These are phyloP conservation scores for Centropristis striata DNA, from an alignment of 2,113 vertebrate species.

Conservation along the genomic window DNA sequence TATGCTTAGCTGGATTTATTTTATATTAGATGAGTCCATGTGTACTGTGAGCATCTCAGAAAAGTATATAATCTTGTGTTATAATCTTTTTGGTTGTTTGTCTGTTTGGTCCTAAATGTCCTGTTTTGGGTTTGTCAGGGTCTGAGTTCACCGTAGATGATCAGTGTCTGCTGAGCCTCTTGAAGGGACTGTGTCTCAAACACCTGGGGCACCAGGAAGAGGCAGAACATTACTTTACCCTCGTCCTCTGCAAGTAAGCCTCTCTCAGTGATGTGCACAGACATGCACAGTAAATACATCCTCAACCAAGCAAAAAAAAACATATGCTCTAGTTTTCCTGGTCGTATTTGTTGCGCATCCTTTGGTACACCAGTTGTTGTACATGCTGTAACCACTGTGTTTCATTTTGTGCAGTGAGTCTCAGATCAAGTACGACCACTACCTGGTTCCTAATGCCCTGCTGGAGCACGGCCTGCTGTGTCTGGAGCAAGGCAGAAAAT, in stretches of 20 bases:
- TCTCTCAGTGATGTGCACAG: background rate
- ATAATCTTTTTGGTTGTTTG: background rate
- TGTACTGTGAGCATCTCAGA: background rate
- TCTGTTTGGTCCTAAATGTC: background rate
- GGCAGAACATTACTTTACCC: constrained; percentile 94
- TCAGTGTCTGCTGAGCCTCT: constrained; percentile 92
- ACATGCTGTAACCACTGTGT: constrained; percentile 22
- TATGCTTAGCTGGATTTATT: background rate
- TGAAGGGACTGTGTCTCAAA: constrained; percentile 96
- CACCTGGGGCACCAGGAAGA: constrained; percentile 91
- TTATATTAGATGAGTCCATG: background rate
- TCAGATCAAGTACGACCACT: constrained; percentile 97
- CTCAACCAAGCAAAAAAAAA: background rate
- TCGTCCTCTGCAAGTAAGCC: constrained; percentile 93
- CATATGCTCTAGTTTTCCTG: background rate
- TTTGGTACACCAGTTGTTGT: constrained; percentile 3
- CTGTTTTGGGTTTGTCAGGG: constrained; percentile 78
- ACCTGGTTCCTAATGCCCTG: constrained; percentile 95
- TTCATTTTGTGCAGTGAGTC: constrained; percentile 88
- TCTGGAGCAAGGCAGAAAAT: constrained; percentile 89
- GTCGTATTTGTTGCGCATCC: background rate
- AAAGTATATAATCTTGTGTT: background rate
- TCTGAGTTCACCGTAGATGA: constrained; percentile 92
- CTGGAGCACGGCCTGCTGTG: constrained; percentile 94
- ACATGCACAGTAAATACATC: background rate